phyloP scores from a whole-genome alignment of 2,888 invertebrate genomes.

The Fissipunctia ypsillon region DNA sequence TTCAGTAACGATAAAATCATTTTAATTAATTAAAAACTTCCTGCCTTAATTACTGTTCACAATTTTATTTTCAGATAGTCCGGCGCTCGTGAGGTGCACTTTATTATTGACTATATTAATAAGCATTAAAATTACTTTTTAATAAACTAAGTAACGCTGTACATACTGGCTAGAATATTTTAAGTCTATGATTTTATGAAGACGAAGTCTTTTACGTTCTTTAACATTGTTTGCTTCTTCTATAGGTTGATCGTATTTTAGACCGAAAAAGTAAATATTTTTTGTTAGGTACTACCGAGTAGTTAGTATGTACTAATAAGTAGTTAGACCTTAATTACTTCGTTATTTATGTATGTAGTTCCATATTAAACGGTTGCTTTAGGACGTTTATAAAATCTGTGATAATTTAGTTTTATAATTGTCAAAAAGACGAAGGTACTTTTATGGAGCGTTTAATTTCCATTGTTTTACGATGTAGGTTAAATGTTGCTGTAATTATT shows the following conservation, averaged over 20 bases:
- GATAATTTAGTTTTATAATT: conserved; percentile 65
- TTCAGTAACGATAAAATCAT: conserved; percentile 27
- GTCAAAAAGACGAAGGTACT: conserved; percentile 47
- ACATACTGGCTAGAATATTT: conserved; percentile 40
- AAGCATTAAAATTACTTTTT: conserved; percentile 42
- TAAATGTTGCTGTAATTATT: conserved; percentile 34
- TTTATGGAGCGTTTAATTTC: conserved; percentile 46
- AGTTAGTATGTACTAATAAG: conserved; percentile 17
- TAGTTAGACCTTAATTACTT: conserved; percentile 8
- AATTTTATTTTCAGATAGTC: conserved; percentile 69
- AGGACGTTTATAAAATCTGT: conserved; percentile 66
- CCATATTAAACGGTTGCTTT: conserved; percentile 41
- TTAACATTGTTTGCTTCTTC: conserved; percentile 20
- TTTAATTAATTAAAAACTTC: conserved; percentile 46
- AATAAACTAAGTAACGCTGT: conserved; percentile 40
- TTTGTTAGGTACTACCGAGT: conserved; percentile 15
- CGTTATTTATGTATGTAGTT: conserved; percentile 7
- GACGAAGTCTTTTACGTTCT: conserved; percentile 32
- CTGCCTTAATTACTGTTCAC: conserved; percentile 36
- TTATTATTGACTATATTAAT: conserved; percentile 52
- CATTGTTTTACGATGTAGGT: conserved; percentile 44
- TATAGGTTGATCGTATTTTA: conserved; percentile 19
- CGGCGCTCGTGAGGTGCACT: conserved; percentile 51
- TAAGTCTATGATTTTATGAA: conserved; percentile 49
- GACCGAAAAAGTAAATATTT: conserved; percentile 18